Base-by-base conservation (phyloP, 2,113 vertebrate genomes). In the Myotis yumanensis region DNA sequence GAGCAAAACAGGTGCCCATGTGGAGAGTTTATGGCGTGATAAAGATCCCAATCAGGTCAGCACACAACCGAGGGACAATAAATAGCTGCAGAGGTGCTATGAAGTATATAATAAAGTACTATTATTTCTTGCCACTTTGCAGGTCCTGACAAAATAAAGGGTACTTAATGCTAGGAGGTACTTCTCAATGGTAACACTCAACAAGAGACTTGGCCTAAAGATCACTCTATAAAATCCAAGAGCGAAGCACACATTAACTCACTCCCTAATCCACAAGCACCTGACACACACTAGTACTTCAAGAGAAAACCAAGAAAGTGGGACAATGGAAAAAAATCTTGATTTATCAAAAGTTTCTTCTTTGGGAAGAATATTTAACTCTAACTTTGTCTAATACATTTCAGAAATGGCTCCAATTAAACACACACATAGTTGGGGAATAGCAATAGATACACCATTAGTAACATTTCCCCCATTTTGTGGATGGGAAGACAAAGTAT, bases 181-280 rank as follows among this genome's bases (percentile, higher is more conserved):
- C 76, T 93, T 95, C 85, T 95, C 40, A 92, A 2, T 40, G n/a
- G 46, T 77, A 89, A 75, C 32, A 35, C 52, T 18, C n/a, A 95
- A 76, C 4, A 15, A 66, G 76, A 95, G 51, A 73, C 16, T 77
- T 37, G 51, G 76, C 57, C 17, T 40, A 18, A 92, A 80, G 22
- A 80, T 48, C 37, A 76, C 32, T 79, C 84, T 85, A 72, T 20
- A 64, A 30, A 79, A 72, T 71, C 51, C 57, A 84, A 96, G 11
- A 79, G 35, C 54, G 11, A 86, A 79, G 12, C 17, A 81, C 4
- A 30, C 37, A 91, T 71, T 77, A 93, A 73, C 18, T 51, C 51
- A 81, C 18, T 92, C 43, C 62, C 48, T 69, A 87, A 90, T 83
- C 48, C 51, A 95, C 9, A 69, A 72, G 83, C 7, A 77, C 15